These are phyloP conservation scores for Macrosoma leucophasiata DNA, from an alignment of 2,888 invertebrate species.

Conservation along the genomic window DNA sequence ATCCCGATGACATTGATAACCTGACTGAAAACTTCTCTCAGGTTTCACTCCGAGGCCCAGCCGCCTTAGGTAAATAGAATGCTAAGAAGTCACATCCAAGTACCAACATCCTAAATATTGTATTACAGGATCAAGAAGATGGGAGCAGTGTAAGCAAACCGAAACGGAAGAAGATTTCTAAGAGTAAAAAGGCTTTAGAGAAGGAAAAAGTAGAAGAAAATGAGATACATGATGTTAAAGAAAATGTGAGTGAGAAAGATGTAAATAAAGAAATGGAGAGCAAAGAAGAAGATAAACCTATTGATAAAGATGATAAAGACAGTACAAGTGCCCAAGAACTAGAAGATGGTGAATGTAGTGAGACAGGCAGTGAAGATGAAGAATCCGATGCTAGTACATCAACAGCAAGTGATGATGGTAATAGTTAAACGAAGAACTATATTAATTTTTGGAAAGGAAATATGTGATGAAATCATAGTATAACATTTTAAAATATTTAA, in stretches of 20 bases:
- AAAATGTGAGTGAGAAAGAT: slow-evolving; percentile 16
- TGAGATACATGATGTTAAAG: slow-evolving; percentile 7
- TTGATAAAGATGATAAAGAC: slow-evolving; percentile 44
- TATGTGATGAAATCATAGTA: too few species aligned
- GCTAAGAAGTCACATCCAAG: slow-evolving; percentile 43
- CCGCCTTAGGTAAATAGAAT: slow-evolving; percentile 71
- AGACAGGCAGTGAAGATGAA: slow-evolving; percentile 46
- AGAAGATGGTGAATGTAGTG: slow-evolving; percentile 82
- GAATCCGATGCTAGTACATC: slow-evolving; percentile 51
- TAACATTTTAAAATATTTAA: too few species aligned
- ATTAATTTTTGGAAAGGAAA: not conserved
- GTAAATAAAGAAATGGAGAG: slow-evolving; percentile 15
- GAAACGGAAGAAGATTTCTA: slow-evolving; percentile 40
- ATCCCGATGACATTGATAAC: slow-evolving; percentile 56
- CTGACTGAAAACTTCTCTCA: slow-evolving; percentile 68
- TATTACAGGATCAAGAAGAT: slow-evolving; percentile 63
- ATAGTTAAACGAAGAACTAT: slow-evolving; percentile 26
- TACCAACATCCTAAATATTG: slow-evolving; percentile 60
- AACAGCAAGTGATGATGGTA: slow-evolving; percentile 66
- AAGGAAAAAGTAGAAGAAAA: slow-evolving; percentile 23
- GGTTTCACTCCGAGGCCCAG: slow-evolving; percentile 66
- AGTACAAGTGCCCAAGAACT: slow-evolving; percentile 55
- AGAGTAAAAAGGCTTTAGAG: slow-evolving; percentile 29
- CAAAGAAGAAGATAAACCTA: slow-evolving; percentile 21
- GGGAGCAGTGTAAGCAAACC: slow-evolving; percentile 35